Evolutionary conservation across 2,797 vertebrate genomes (phyloP), one percentile per base, ranked within the genome.

Genomic region (Champsocephalus gunnari): DNA sequence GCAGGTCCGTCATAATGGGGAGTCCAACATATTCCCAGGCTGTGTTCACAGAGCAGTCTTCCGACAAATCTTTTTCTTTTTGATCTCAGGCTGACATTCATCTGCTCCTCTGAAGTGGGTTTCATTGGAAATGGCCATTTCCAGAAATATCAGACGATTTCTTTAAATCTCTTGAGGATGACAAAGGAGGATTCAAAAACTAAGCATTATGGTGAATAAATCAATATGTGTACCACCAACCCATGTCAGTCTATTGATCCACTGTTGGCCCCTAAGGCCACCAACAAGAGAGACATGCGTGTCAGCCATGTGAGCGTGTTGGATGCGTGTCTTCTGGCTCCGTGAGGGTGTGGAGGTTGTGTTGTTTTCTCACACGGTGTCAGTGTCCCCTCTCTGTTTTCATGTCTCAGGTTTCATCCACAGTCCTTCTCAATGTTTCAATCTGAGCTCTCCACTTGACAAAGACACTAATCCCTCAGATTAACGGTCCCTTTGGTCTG

Each of bases 391-490:
- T 75, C 80, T 71, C 64, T 13, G 9, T 45, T 84, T 75, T 76
- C 77, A 66, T 3, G 1, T 53, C 43, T 69, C 79, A 43, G 47
- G 64, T 87, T 82, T 86, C 79, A 64, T 9, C 43, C 66, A 21
- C 19, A 50, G 38, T 71, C 66, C 38, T 68, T 76, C 55, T 78
- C 66, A 75, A 3, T 2, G 49, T 76, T 75, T 76, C 75, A 84
- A 2, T 62, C 44, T 44, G 69, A 73, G 64, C 56, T 77, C 71
- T 63, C 7, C 9, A 21, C 51, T 71, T 50, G 49, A 74, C 51
- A 84, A 72, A 84, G 58, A 38, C 54, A 12, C 49, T 84, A 78
- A 89, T 86, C 78, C 80, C 28, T 58, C 38, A 70, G 82, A 89
- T 88, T 68, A 86, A 66, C 64, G 0, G 21, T 65, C 66, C 54